Percentiles rank a stretch among this genome's conserved stretches.
Conservation (phyloP, 2,888 invertebrate species). For the Julus scanicus region DNA sequence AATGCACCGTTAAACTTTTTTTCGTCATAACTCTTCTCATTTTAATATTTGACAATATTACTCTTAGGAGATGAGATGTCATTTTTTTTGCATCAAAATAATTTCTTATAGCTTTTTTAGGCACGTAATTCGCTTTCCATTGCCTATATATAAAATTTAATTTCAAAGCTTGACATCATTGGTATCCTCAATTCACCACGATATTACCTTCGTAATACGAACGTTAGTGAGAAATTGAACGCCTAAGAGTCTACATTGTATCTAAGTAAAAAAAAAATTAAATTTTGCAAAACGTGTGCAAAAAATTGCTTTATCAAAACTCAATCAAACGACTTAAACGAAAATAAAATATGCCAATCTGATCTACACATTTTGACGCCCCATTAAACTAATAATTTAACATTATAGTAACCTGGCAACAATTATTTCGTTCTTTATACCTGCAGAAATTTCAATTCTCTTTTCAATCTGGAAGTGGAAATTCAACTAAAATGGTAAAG, state of each 20-base stretch:
- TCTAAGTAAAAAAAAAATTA: background rate
- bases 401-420: no score
- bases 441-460: no score
- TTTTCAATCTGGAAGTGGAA: no score
- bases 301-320: background rate
- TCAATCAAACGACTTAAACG: background rate
- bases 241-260: background rate
- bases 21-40: background rate
- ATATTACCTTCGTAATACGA: background rate
- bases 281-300: background rate
- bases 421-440: no score
- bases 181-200: background rate
- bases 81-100: background rate
- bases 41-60: background rate
- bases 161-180: background rate
- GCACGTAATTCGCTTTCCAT: background rate
- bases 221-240: background rate
- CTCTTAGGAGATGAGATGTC: background rate
- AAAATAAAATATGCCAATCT: background rate
- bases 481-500: no score
- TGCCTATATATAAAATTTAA: background rate
- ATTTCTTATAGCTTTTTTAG: background rate
- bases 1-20: background rate
- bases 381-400: no score
- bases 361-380: background rate